Evolutionary conservation across 2,888 invertebrate genomes (phyloP), one percentile per base, ranked within the genome.

Genomic region (Stenolophus ochropezus): DNA sequence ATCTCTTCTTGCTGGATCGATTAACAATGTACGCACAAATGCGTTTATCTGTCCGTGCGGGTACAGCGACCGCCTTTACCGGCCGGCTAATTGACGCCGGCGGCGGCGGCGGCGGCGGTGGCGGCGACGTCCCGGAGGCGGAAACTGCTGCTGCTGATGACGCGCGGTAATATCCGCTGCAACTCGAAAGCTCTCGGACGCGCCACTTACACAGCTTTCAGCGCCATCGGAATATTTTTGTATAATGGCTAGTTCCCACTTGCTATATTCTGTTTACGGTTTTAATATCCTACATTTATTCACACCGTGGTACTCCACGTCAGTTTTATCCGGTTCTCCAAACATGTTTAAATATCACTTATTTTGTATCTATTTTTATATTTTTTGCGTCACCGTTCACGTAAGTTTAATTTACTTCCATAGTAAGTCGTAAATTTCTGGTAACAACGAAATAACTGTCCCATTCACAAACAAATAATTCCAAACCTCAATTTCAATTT

Each of bases 21-120:
- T 76, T 76, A 76, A 76, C 76, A 76, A 76, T 76, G 76, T 53
- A 76, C 76, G 76, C 76, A 56, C 20, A 74, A 27, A 56, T 76
- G 76, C 76, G 76, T 76, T 76, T 56, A 76, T 76, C 58, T 76
- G 65, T 21, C 21, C 21, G 20, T 23, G 61, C 61, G 23, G 23
- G 51, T 8, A 11, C 74, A 20, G 42, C 76, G 76, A 58, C 76
- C 76, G 76, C 76, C 76, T 76, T 58, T 76, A 53, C 76, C 76
- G 76, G 23, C 61, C 20, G 58, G 73, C 73, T 73, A 73, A 73
- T 73, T 73, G 73, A 47, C 49, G 47, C 73, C 49, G 73, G 21
- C 73, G 47, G 47, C 49, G 71, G 71, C 47, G 71, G 47, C 21
- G 23, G 49, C 11, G 23, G 27, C 47, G 23, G 75, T 53, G 4